These are phyloP conservation scores for Chitala chitala DNA, from an alignment of 2,113 vertebrate genomes.

Conservation along the genomic window DNA sequence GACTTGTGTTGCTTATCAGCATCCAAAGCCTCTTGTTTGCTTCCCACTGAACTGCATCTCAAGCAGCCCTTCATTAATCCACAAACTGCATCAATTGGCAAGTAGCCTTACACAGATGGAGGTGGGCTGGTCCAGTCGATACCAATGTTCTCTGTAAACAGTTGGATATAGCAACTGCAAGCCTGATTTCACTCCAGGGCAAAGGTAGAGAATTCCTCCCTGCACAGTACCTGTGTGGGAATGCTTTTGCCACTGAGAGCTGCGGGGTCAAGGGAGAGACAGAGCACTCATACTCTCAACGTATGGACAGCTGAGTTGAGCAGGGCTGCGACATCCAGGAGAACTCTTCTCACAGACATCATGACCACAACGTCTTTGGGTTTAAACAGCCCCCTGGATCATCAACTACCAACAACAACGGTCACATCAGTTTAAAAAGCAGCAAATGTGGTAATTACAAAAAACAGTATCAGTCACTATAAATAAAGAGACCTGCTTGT, in stretches of 20 bases:
- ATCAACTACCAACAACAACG: no score
- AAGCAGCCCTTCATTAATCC: not conserved
- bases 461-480: no score
- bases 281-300: not conserved
- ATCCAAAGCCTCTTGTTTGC: not conserved
- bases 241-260: not conserved
- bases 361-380: not conserved
- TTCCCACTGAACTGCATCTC: not conserved
- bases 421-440: not conserved
- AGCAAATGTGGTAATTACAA: not conserved
- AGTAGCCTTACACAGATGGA: not conserved
- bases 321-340: not conserved
- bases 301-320: not conserved
- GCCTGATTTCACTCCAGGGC: not conserved
- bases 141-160: slow-evolving; percentile 9
- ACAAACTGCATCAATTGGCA: not conserved
- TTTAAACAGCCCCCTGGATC: not conserved
- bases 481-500: no score
- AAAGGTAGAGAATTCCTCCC: not conserved
- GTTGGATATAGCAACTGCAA: slow-evolving; percentile 2
- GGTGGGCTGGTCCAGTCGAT: slow-evolving; percentile 5
- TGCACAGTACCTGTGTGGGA: no score
- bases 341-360: not conserved
- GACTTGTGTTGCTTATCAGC: slow-evolving; percentile 4
- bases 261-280: not conserved